Base-by-base conservation (phyloP, 2,797 vertebrate species). In the Rhynchonycteris naso region DNA sequence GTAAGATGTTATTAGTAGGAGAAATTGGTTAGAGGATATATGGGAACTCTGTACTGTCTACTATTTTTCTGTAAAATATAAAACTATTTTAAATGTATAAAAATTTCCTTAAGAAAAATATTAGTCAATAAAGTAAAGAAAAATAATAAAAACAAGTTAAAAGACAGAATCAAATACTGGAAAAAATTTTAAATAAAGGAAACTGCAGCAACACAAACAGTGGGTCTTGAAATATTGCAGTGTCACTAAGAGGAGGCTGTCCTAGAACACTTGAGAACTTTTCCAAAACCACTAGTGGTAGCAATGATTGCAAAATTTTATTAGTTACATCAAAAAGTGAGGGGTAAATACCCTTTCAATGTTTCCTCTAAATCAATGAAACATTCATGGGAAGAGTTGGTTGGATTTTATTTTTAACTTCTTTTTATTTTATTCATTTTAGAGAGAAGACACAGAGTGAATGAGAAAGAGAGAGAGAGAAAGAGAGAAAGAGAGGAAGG, bases 331-430 rank as follows among this genome's bases (percentile, higher is more conserved):
- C 15, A 50, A 78, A 95, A 91, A 85, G 15, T 38, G 35, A 86
- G 52, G 30, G 71, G n/a, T 61, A 78, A 89, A 58, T 30, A 82
- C 15, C 22, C 2, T 85, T 88, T 89, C 50, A 33, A 7, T 33
- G 22, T 58, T 83, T 90, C 54, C 35, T 84, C 18, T 38, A 3
- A 22, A 86, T 5, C 38, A 96, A 33, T 50, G 43, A 35, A 33
- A 50, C 68, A 85, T 61, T 83, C 59, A n/a, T 35, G 65, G 71
- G 56, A 84, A 68, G 7, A 30, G 63, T 83, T 63, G 58, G 50
- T 80, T 91, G 56, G 50, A 10, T 94, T 93, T 88, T 82, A 28
- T n/a, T n/a, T n/a, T n/a, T n/a, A n/a, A n/a, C n/a, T n/a, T n/a
- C n/a, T n/a, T n/a, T n/a, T n/a, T n/a, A n/a, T n/a, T n/a, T n/a